Evolutionary conservation across 1,140 invertebrate genomes (phyloP).

Genomic region (Papilio aristodemus): DNA sequence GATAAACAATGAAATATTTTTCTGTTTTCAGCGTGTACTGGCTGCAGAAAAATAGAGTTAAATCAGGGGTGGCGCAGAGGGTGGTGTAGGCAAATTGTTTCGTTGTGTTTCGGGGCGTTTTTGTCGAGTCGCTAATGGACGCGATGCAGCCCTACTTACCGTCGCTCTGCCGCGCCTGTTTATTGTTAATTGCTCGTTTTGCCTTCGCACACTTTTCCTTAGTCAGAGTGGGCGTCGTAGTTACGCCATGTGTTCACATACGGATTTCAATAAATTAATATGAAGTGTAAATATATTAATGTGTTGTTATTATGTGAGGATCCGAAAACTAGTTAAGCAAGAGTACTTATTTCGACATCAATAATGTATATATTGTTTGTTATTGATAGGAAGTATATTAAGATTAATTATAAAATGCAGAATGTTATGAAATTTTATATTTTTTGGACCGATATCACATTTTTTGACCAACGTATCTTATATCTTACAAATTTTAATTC

Average conservation of each 20-base stretch:
- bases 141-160: conserved; percentile 54
- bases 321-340: too few species aligned
- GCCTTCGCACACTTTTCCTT: conserved; percentile 60
- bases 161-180: conserved; percentile 61
- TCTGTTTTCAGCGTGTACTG: conserved; percentile 43
- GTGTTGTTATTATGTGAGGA: too few species aligned
- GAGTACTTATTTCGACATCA: too few species aligned
- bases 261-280: background rate
- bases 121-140: conserved; percentile 66
- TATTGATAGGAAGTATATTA: too few species aligned
- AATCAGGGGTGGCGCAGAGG: conserved; percentile 51
- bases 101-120: conserved; percentile 57
- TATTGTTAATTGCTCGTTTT: conserved; percentile 77
- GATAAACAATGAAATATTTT: conserved; percentile 45
- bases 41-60: conserved; percentile 52
- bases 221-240: conserved; percentile 43
- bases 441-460: too few species aligned
- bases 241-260: conserved; percentile 38
- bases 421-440: too few species aligned
- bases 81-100: conserved; percentile 54
- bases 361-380: too few species aligned
- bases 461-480: too few species aligned
- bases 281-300: background rate
- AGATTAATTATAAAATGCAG: too few species aligned
- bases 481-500: too few species aligned